Base-by-base conservation (phyloP, 1,140 invertebrate genomes). In the Trichogramma pretiosum region DNA sequence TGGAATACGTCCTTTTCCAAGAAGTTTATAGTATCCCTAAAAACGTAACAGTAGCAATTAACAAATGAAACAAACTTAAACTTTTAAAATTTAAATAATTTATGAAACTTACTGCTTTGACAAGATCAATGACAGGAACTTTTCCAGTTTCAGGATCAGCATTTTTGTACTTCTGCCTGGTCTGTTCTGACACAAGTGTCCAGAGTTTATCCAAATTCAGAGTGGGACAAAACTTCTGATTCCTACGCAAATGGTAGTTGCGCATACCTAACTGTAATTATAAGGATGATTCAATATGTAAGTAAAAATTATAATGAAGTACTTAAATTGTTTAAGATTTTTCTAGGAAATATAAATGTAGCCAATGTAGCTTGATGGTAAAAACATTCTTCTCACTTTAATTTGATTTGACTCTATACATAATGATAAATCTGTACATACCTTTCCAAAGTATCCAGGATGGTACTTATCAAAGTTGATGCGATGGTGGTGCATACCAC, bases 391-490 rank as follows among this genome's bases (percentile, higher is more conserved):
- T n/a, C n/a, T n/a, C n/a, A n/a, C n/a, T n/a, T n/a, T n/a, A n/a
- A n/a, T n/a, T n/a, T n/a, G n/a, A 11, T 28, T 28, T 28, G 24
- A 28, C 19, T 18, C 33, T 37, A 42, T 14, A 28, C 30, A 16
- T 18, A 28, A 19, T n/a, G n/a, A n/a, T n/a, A n/a, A 28, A 40
- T 21, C n/a, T 22, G 16, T 16, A 58, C 58, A 65, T 64, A 88
- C 89, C 81, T 99, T 99, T 74, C 96, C 97, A 73, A 99, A 99
- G 72, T 99, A 99, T 67, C 97, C 97, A 61, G 97, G 96, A 86
- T 99, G 97, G 80, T 99, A 99, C 79, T 99, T 99, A 74, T 99
- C 97, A 73, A 97, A 98, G 75, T 99, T 98, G 56, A 98, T 99
- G 73, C 97, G 83, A 70, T 99, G 97, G 67, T 99, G 97, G 74